Evolutionary conservation across 2,888 invertebrate species (phyloP), one percentile per base, ranked within the genome.

Genomic region (Drosophila gaucha): DNA sequence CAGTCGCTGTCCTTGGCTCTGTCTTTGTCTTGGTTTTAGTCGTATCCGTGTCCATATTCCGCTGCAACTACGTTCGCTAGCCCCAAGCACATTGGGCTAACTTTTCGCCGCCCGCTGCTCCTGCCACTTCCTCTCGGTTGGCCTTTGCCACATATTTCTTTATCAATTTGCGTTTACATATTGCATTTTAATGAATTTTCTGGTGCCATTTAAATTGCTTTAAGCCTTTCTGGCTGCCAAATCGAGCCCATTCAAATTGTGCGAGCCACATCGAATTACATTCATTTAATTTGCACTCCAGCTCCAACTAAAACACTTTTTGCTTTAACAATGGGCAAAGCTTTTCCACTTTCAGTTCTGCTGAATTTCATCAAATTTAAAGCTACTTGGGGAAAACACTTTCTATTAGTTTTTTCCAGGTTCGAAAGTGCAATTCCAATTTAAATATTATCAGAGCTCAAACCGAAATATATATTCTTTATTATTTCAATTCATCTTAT

Each of bases 131-230:
- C 46, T 22, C 22, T 18, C 9, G 33, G 24, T 12, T 36, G 22
- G 46, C 51, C 50, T 41, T 66, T 39, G 41, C 73, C 62, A 67
- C 54, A 72, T 72, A 72, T 58, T 57, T 73, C 57, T 73, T 67
- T 72, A 73, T 67, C 73, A 72, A 76, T 79, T 76, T 56, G 60
- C 62, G 67, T 60, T 76, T 58, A 66, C 65, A 78, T 75, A 78
- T 71, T 78, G 79, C 82, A 82, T 78, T 82, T 82, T 78, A 78
- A 70, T 78, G 79, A 78, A 78, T 70, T 70, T 63, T 67, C 64
- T 63, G 64, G 30, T 55, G 28, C 18, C 47, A 73, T 50, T 70
- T 55, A 35, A 52, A 43, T 38, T 51, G 58, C 26, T 16, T 38
- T 30, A 39, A 59, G 67, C 54, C 80, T 57, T 67, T 49, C 36